Base-by-base conservation (phyloP, 2,797 vertebrate species). In the Cryptoblepharus egeriae region DNA sequence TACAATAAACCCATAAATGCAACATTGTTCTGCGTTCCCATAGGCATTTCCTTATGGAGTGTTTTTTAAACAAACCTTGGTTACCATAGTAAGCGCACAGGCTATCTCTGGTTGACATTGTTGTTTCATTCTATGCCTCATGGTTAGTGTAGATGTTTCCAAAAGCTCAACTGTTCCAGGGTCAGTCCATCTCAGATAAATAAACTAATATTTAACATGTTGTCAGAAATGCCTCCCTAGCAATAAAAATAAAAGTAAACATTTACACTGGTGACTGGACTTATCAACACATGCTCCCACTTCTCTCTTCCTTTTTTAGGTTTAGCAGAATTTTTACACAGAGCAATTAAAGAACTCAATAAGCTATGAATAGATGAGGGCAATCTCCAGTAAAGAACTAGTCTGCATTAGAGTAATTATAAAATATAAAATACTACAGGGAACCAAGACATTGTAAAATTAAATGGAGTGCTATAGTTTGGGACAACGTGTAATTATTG, bases 51-150 rank as follows among this genome's bases (percentile, higher is more conserved):
- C 9, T 81, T 82, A 58, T 70, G 32, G 65, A 80, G 24, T 58
- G 18, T 85, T 89, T 76, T 32, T 74, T 74, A 68, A 83, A 49
- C 60, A 85, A 85, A 73, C 45, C 28, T 78, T 79, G 4, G 26
- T 82, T 87, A 32, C 3, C 77, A n/a, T 28, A 2, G 3, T 68
- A 83, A 87, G 77, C 75, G 24, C 16, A 5, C 15, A 37, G 37
- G n/a, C 52, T 88, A 73, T 81, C 1, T 12, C 52, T 81, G 67
- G 16, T 81, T 81, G 76, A 65, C 32, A 55, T 85, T 79, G 52
- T 65, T 58, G 52, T 75, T 89, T 73, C 60, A 37, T 86, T 89
- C 63, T 75, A 28, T 82, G 35, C 49, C 75, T 65, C 1, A 5
- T 0, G 63, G 58, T 75, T 76, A 76, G 0, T 26, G 49, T 57